These are phyloP conservation scores for Oxyteleia sp. DNA, from an alignment of 2,888 invertebrate species.

Conservation along the genomic window DNA sequence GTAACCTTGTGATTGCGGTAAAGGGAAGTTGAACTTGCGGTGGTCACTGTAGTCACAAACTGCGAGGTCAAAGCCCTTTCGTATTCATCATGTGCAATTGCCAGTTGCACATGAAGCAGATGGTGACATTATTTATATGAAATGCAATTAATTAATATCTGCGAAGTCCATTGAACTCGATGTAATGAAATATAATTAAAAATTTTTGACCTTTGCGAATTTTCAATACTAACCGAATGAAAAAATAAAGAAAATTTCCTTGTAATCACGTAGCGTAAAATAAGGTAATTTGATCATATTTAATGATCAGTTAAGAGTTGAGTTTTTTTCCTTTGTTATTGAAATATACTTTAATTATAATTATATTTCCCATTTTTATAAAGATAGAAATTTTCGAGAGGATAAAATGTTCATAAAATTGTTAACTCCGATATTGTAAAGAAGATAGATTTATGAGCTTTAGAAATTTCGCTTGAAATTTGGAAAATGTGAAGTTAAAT, in stretches of 20 bases:
- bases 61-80: constrained; percentile 60
- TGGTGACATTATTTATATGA: constrained; percentile 59
- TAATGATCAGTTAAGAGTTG: neutral
- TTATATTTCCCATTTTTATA: too few species aligned
- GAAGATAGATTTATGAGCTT: too few species aligned
- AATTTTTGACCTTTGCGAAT: constrained; percentile 22
- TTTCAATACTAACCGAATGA: neutral
- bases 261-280: constrained; percentile 21
- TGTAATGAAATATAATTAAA: constrained; percentile 31
- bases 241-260: neutral
- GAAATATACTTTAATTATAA: too few species aligned
- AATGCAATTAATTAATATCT: constrained; percentile 48
- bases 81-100: constrained; percentile 51
- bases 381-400: too few species aligned
- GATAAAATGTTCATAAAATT: too few species aligned
- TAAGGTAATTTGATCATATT: constrained; percentile 10
- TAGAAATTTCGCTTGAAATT: too few species aligned
- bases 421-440: too few species aligned
- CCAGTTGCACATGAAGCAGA: constrained; percentile 50
- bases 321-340: too few species aligned
- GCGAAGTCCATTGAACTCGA: constrained; percentile 14
- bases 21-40: constrained; percentile 52
- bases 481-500: too few species aligned
- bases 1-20: constrained; percentile 62
- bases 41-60: constrained; percentile 56